phyloP scores from a whole-genome alignment of 1,140 invertebrate genomes.

The Bombus cullumanus region DNA sequence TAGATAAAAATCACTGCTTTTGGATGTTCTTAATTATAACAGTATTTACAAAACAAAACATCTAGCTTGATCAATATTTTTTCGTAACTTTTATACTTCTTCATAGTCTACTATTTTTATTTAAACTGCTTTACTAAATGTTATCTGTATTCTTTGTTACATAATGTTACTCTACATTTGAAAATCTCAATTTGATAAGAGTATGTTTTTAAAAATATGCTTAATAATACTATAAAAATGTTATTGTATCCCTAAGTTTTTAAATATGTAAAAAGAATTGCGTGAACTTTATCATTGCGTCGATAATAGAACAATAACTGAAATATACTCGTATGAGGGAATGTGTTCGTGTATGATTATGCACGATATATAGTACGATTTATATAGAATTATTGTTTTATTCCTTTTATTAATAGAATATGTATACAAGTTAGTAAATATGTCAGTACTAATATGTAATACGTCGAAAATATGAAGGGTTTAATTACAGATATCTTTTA shows the following conservation, averaged over 20 bases:
- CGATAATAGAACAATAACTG: background rate
- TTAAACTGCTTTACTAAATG: background rate
- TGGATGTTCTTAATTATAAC: conserved; percentile 14
- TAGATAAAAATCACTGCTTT: conserved; percentile 26
- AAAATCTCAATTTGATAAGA: conserved; percentile 6
- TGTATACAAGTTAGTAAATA: conserved; percentile 38
- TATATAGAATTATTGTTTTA: conserved; percentile 34
- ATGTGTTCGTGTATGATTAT: background rate
- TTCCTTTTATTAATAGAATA: conserved; percentile 37
- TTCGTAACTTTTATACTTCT: background rate
- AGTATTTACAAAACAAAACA: conserved; percentile 31
- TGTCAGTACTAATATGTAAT: conserved; percentile 37
- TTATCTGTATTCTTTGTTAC: conserved; percentile 1
- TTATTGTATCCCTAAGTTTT: background rate
- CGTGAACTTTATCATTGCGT: conserved; percentile 5
- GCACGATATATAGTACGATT: conserved; percentile 16
- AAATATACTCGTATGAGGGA: background rate
- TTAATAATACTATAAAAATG: background rate
- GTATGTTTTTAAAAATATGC: background rate
- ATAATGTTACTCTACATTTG: background rate
- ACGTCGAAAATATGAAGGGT: conserved; percentile 3
- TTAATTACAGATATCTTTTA: conserved; percentile 36
- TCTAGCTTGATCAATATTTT: conserved; percentile 4
- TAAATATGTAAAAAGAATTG: conserved; percentile 9
- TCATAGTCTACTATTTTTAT: background rate